Evolutionary conservation across 2,888 invertebrate species (phyloP).

Genomic region (Scaeva pyrastri): DNA sequence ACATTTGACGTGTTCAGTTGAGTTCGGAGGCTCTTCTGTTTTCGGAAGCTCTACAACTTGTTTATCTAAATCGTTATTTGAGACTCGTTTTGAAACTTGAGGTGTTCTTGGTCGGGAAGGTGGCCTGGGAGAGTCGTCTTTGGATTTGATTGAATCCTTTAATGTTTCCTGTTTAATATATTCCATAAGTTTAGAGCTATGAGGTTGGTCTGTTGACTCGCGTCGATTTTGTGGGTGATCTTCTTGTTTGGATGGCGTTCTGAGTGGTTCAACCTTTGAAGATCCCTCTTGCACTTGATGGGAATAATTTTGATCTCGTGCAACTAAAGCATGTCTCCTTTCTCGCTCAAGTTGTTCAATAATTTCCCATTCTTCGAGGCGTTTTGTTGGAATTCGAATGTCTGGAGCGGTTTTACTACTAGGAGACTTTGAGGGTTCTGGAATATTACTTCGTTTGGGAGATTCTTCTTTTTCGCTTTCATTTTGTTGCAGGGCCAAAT

Average conservation of each 20-base stretch:
- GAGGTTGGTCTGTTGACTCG: slow-evolving; percentile 49
- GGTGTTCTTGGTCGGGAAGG: slow-evolving; percentile 44
- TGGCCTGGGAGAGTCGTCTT: slow-evolving; percentile 26
- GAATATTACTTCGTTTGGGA: slow-evolving; percentile 2
- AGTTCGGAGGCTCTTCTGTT: neutral
- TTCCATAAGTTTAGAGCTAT: slow-evolving; percentile 63
- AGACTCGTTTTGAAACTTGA: neutral
- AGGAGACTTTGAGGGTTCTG: neutral
- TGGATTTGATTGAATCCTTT: slow-evolving; percentile 42
- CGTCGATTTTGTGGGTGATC: slow-evolving; percentile 29
- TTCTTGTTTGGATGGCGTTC: slow-evolving; percentile 17
- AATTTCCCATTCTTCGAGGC: slow-evolving; percentile 77
- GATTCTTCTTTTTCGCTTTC: slow-evolving; percentile 43
- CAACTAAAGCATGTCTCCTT: slow-evolving; percentile 80
- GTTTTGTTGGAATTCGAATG: slow-evolving; percentile 43
- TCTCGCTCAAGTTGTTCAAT: slow-evolving; percentile 82
- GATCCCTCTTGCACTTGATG: slow-evolving; percentile 53
- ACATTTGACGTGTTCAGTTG: neutral
- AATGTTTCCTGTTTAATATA: slow-evolving; percentile 66
- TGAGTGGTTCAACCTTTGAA: neutral
- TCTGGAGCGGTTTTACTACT: slow-evolving; percentile 5
- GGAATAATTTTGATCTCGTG: slow-evolving; percentile 81
- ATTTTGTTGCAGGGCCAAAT: slow-evolving; percentile 25
- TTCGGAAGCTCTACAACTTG: slow-evolving; percentile 51
- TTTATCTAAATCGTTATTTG: slow-evolving; percentile 33